Base-by-base conservation (phyloP, 2,113 vertebrate species). In the Toxotes chatareus region DNA sequence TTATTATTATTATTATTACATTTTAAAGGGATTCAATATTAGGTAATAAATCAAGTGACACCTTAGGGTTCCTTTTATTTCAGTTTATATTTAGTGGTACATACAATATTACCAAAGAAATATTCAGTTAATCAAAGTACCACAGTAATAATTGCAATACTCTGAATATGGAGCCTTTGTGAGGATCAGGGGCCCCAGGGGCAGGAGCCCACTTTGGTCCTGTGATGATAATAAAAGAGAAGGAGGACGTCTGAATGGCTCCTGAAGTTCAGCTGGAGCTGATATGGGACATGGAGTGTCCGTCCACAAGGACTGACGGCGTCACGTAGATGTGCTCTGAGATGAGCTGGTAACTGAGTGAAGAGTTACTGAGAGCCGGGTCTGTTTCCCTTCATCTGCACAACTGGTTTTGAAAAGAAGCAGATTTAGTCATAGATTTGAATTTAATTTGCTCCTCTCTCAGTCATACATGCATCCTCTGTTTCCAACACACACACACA, bases 401-500 rank as follows among this genome's bases (percentile, higher is more conserved):
- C 69, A 56, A 34, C 73, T 53, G 14, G n/a, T 46, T 77, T 27
- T 5, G 31, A 49, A 31, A 61, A 67, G 44, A 31, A 21, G 5
- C 9, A 1, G 34, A 16, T 42, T 14, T 13, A 23, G 31, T 63
- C 4, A 1, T 19, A 12, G 10, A 32, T 76, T 49, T 21, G 23
- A 23, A 55, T 62, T 21, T 23, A 14, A 0, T 67, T 17, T 10
- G 0, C 34, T 16, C 55, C 13, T 63, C 63, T 53, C n/a, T n/a
- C 21, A 55, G 21, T 65, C 27, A 34, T 6, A 17, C 56, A 34
- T 14, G 9, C 60, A 31, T 38, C n/a, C n/a, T 9, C 32, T 65
- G 11, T 61, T 70, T 62, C 27, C 40, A 46, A 57, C 5, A 31
- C 68, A 85, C 86, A 47, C 44, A 46, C 5, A 16, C 44, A 46